Evolutionary conservation across 2,888 invertebrate species (phyloP).

Genomic region (Torymus aiolomorphi): DNA sequence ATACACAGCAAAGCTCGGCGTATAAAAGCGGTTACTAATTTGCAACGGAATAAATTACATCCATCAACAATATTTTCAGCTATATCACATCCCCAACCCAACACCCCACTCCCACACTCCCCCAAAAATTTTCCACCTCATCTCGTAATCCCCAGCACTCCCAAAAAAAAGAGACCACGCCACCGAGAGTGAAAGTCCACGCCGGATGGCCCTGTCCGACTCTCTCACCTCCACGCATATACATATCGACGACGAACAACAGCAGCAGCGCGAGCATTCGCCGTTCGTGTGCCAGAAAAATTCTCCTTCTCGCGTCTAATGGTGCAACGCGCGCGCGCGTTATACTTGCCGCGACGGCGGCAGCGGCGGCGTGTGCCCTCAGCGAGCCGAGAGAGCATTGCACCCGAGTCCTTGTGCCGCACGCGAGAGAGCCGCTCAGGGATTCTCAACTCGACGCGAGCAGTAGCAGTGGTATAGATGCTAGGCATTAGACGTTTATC

Average conservation of each 20-base stretch:
- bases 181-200: conserved; percentile 47
- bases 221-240: not conserved
- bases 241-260: not conserved
- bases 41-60: too few relatives aligned
- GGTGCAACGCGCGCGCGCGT: conserved; percentile 51
- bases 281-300: conserved; percentile 38
- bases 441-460: conserved; percentile 50
- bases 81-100: too few relatives aligned
- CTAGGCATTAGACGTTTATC: conserved; percentile 13
- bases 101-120: too few relatives aligned
- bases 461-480: not conserved
- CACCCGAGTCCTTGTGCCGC: conserved; percentile 52
- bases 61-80: too few relatives aligned
- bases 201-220: conserved; percentile 8
- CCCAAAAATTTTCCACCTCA: too few relatives aligned
- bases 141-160: not conserved
- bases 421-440: conserved; percentile 18
- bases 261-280: not conserved
- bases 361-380: conserved; percentile 6
- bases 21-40: too few relatives aligned
- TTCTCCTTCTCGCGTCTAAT: conserved; percentile 43
- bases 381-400: conserved; percentile 47
- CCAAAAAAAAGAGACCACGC: conserved; percentile 2
- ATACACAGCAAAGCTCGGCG: too few relatives aligned
- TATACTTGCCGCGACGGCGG: conserved; percentile 33